Evolutionary conservation across 1,140 invertebrate species (phyloP), one percentile per base, ranked within the genome.

Genomic region (Andrena cerasifolii): DNA sequence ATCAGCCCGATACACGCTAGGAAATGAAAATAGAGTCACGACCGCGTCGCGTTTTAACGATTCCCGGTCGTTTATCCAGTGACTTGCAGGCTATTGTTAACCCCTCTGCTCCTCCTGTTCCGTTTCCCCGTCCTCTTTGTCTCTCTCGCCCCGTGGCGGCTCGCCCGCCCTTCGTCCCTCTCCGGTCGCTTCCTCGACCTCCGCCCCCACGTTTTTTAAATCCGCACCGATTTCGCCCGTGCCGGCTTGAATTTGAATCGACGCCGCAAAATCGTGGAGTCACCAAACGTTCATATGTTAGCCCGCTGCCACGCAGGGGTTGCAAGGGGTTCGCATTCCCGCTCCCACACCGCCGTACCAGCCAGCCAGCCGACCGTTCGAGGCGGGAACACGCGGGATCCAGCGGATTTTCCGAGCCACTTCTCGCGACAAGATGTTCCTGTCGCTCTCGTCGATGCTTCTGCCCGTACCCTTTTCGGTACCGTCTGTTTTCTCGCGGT

Each of bases 31-130:
- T 89, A 88, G 87, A 83, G 71, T 62, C 84, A 78, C 80, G 84
- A 87, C 78, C 79, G 83, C 78, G 67, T 83, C 84, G 88, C 89
- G 90, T 91, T 92, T 91, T 88, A 90, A 91, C 90, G 88, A 92
- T 91, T 90, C 87, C 80, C 90, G 91, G 89, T 93, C 91, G 92
- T 92, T 93, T 92, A 93, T 90, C 90, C 90, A 92, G 87, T 93
- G 92, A 93, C 92, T 93, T 93, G 91, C 91, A 92, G 76, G 89
- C 91, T 89, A 91, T 92, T 90, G 90, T 92, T 89, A 86, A 87
- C 58, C 72, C 80, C 59, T 45, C 51, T 71, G 56, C 73, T 78
- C 65, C 45, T 82, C 75, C 77, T 83, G 49, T 80, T 71, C 82
- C 75, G 61, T 61, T 65, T 31, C 49, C 75, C 49, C 58, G 47